Evolutionary conservation across 2,797 vertebrate species (phyloP), one percentile per base, ranked within the genome.

Genomic region (Chrosomus eos): DNA sequence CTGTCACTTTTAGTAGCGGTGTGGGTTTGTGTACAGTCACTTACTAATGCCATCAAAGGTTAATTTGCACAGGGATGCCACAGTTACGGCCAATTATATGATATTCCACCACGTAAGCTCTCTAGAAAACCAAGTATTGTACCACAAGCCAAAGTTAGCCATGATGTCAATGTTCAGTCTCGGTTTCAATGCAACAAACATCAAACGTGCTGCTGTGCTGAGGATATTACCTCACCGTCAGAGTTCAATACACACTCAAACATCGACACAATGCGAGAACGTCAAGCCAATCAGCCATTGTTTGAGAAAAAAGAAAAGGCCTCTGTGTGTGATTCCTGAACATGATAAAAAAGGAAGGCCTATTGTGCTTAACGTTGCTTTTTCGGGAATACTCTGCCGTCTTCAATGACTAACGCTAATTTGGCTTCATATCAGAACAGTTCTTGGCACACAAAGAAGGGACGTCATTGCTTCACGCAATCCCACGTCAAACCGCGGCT

Each of bases 191-290:
- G 18, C 64, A 68, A 62, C 31, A 85, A 58, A 87, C 36, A 84
- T 85, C 67, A 86, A 87, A 87, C 76, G 45, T 85, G 78, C 55
- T 80, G 38, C 70, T 70, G 48, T 62, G 73, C 43, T 43, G 53
- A 87, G 88, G 86, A 90, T 90, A 88, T 90, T 90, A 90, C 90
- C 82, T 91, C 90, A 90, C 66, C 75, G 33, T 66, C 81, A 79
- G 85, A 81, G 71, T 76, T 79, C 75, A 66, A 74, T 58, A 83
- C 62, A 75, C 74, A 71, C 81, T 62, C 45, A 84, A 85, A 85
- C 31, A 72, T 45, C 51, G n/a, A 72, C 78, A 88, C 87, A 89
- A 88, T 90, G 87, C 43, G 38, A 79, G 58, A 74, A 83, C 79
- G 72, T 73, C 16, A 19, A 85, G 90, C 87, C 89, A 87, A 89